A percentile compares a stretch with the other conserved stretches of the same genome.
phyloP scores from a whole-genome alignment of 2,888 invertebrate genomes.

The Zygothrica quintamaculata region DNA sequence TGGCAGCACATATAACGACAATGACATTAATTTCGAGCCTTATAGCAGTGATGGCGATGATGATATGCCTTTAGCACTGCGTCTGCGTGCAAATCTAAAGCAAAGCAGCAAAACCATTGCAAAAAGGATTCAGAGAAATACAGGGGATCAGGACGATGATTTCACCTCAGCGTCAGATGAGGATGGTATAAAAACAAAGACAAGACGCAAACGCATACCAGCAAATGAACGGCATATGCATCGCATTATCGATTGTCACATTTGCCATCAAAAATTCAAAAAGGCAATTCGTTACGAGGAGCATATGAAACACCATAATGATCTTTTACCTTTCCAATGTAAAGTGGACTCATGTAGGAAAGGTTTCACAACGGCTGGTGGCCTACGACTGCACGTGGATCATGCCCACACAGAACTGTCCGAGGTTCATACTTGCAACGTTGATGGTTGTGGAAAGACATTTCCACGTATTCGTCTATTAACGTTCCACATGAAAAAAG shows the following conservation, averaged over 20 bases:
- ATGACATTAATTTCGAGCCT: constrained; percentile 70
- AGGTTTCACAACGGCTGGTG: constrained; percentile 80
- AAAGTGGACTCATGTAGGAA: constrained; percentile 78
- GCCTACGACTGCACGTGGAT: constrained; percentile 78
- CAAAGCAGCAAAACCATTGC: constrained; percentile 4
- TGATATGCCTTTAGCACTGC: constrained; percentile 76
- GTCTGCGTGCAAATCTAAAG: constrained; percentile 44
- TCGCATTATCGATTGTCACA: constrained; percentile 79
- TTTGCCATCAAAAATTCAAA: constrained; percentile 81
- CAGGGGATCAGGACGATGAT: constrained; percentile 44
- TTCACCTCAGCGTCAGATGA: constrained; percentile 49
- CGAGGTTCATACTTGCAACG: constrained; percentile 73
- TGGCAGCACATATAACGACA: constrained; percentile 59
- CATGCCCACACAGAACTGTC: constrained; percentile 81
- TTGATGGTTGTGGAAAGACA: constrained; percentile 78
- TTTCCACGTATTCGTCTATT: constrained; percentile 81
- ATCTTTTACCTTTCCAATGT: constrained; percentile 81
- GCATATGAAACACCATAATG: constrained; percentile 82
- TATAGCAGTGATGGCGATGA: constrained; percentile 74
- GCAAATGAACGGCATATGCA: constrained; percentile 72
- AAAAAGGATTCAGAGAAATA: constrained; percentile 20
- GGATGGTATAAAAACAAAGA: constrained; percentile 46
- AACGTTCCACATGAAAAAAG: constrained; percentile 79
- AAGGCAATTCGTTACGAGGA: constrained; percentile 80
- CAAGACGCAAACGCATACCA: constrained; percentile 65